A percentile compares a stretch with the other conserved stretches of the same genome.
phyloP scores from a whole-genome alignment of 2,113 vertebrate genomes.

The Vimba vimba region DNA sequence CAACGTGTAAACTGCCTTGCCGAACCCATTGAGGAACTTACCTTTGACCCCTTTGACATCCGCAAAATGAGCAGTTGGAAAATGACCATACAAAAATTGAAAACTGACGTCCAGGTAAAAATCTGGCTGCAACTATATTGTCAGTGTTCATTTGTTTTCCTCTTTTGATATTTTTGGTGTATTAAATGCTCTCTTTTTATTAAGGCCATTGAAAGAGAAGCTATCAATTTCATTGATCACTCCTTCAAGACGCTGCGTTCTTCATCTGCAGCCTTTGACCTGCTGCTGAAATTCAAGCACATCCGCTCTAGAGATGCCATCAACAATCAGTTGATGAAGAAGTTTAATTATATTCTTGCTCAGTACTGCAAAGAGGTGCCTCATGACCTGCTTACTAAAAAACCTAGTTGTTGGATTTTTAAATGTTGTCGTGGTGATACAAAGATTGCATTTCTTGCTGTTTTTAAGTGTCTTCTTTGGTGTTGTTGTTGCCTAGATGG shows the following conservation, averaged over 20 bases:
- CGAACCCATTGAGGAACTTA: conserved; percentile 78
- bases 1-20: conserved; percentile 80
- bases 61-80: conserved; percentile 80
- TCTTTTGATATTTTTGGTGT: background rate
- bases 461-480: conserved; percentile 19
- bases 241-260: conserved; percentile 90
- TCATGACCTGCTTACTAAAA: background rate
- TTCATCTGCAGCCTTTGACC: conserved; percentile 86
- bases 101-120: conserved; percentile 79
- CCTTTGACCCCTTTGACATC: conserved; percentile 85
- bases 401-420: conserved; percentile 1
- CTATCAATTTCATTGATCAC: conserved; percentile 86
- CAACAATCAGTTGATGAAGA: conserved; percentile 88
- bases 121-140: background rate
- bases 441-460: background rate
- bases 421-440: background rate
- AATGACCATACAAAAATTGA: conserved; percentile 83
- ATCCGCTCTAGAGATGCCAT: conserved; percentile 82
- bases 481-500: conserved; percentile 75
- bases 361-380: conserved; percentile 92
- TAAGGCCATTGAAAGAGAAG: conserved; percentile 88
- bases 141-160: background rate
- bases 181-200: conserved; percentile 18
- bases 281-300: conserved; percentile 89
- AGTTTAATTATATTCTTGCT: conserved; percentile 83